phyloP scores from a whole-genome alignment of 2,113 vertebrate species.

The Pterophyllum scalare region DNA sequence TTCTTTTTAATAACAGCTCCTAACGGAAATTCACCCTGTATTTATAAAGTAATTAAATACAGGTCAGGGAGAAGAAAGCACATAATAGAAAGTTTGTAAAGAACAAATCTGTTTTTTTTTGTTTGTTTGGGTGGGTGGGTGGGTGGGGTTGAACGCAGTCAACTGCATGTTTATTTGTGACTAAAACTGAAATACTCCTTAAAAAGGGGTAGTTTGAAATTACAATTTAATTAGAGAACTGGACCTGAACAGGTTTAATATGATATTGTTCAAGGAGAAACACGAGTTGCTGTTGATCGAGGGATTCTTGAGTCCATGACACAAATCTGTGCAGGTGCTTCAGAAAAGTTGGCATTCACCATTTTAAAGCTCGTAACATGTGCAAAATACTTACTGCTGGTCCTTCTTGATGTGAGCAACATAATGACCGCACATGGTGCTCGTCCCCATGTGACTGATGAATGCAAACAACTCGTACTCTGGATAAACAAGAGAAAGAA shows the following conservation, averaged over 20 bases:
- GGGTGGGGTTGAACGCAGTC: not conserved
- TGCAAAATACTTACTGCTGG: slow-evolving; percentile 85
- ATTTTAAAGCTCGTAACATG: not conserved
- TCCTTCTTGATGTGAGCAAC: slow-evolving; percentile 99
- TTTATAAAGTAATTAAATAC: not conserved
- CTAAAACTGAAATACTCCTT: not conserved
- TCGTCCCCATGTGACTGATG: slow-evolving; percentile 99
- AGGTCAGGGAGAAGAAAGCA: not conserved
- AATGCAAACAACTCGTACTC: slow-evolving; percentile 98
- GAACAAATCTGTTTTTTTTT: not conserved
- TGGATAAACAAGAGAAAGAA: slow-evolving; percentile 59
- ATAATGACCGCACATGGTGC: slow-evolving; percentile 98
- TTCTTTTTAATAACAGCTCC: not conserved
- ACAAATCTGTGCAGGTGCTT: too few species aligned
- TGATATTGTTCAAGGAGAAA: too few species aligned
- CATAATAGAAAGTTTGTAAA: not conserved
- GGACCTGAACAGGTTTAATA: not conserved
- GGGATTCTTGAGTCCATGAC: too few species aligned
- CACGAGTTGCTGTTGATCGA: too few species aligned
- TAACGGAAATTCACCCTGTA: not conserved
- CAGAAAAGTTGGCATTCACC: not conserved
- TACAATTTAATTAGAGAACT: not conserved
- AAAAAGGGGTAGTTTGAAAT: not conserved
- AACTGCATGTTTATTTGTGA: not conserved
- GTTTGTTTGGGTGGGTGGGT: not conserved